Base-by-base conservation (phyloP, 1,140 invertebrate species). In the Saccostrea cuccullata region DNA sequence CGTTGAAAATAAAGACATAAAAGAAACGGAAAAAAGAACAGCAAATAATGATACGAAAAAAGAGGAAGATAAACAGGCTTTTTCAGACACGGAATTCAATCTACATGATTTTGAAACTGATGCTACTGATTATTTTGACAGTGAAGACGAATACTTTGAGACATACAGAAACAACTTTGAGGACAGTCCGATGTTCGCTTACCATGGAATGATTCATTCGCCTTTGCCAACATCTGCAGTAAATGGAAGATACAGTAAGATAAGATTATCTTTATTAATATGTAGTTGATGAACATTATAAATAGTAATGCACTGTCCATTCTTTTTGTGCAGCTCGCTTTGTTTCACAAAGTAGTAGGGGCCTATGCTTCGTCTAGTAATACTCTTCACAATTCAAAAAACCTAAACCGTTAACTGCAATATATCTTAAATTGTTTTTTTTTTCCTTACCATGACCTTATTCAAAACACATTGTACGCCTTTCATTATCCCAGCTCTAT, bases 71-170 rank as follows among this genome's bases (percentile, higher is more conserved):
- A 47, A 47, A 47, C n/a, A 64, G 17, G 58, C 17, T n/a, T 64
- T n/a, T 17, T 20, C 58, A n/a, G 8, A 64, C 4, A 64, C n/a
- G 20, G 58, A n/a, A 64, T 17, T 17, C 17, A n/a, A n/a, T 64
- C 1, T 64, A 60, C 58, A 60, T 64, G n/a, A 64, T 20, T 20
- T n/a, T 64, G 17, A 64, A 20, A 20, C n/a, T 64, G 15, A 64
- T 17, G 58, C 58, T 20, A 64, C 17, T 64, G 58, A 64, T n/a
- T 64, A 64, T 64, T 64, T 64, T 64, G 58, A 64, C 58, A 64
- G 58, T 64, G 58, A 64, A 64, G 58, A 64, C 58, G 58, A 64
- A 20, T 64, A 64, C 58, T 64, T 64, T 20, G 58, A 64, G n/a
- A 64, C 58, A 6, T 64, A 64, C n/a, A 64, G 15, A 64, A 64